Conservation (phyloP, 2,888 invertebrate species). For the Tanypteryx hageni region DNA sequence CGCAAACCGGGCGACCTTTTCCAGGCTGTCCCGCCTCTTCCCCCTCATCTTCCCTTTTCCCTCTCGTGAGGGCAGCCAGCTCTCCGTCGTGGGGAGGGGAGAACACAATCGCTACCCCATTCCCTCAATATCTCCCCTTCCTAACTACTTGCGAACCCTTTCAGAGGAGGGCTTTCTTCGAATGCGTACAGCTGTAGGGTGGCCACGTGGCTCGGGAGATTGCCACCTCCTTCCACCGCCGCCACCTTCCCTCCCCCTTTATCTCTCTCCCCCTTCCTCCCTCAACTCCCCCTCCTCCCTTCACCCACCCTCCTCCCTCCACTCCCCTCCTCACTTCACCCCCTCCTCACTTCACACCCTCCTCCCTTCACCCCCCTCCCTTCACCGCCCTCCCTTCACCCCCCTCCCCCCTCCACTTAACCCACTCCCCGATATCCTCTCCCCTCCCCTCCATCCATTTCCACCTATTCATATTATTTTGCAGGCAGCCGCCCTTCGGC, state of each 20-base stretch:
- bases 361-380: not conserved
- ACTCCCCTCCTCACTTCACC: not conserved
- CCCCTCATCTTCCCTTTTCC: not conserved
- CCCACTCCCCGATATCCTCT: not conserved
- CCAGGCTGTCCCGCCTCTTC: not conserved
- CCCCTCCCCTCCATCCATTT: not conserved
- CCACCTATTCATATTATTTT: not conserved
- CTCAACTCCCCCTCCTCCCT: not conserved
- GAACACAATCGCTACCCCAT: not conserved
- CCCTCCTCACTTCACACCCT: too few species aligned
- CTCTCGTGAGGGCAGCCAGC: not conserved
- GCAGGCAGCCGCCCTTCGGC: conserved; percentile 17
- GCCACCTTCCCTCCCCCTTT: not conserved
- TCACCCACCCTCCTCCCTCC: not conserved
- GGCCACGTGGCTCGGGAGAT: conserved; percentile 16
- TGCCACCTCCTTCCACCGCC: not conserved
- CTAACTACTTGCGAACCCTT: not conserved
- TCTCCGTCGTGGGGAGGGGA: not conserved
- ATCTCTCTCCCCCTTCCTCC: too few species aligned
- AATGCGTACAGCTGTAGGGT: not conserved
- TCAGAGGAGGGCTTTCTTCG: not conserved
- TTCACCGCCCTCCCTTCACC: not conserved
- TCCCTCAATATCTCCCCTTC: not conserved
- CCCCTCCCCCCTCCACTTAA: not conserved
- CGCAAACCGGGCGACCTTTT: not conserved